Base-by-base conservation (phyloP, 2,113 vertebrate genomes). In the Andinoacara biseriatus region DNA sequence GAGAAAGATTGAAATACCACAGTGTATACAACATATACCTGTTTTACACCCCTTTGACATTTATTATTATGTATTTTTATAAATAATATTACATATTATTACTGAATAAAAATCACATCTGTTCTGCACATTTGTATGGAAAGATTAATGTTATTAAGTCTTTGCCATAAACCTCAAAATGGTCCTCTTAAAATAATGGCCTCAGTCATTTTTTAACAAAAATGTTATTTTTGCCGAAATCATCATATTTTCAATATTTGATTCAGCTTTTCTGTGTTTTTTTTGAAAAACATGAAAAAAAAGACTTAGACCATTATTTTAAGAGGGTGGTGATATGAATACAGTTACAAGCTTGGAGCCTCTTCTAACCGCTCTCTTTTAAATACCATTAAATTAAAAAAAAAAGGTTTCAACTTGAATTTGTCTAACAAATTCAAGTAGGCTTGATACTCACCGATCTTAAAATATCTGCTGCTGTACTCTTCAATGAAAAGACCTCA, bases 391-490 rank as follows among this genome's bases (percentile, higher is more conserved):
- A 69, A 69, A 49, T 0, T 26, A 7, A 2, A 7, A 3, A 35
- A 74, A n/a, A 58, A 35, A 22, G 10, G 13, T 63, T 62, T 74
- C n/a, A 38, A 10, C 56, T 67, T 77, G 15, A 62, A 40, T 35
- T 8, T 76, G 14, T 9, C 54, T 76, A 31, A 62, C 33, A 59
- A 26, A 72, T 14, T 54, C 3, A 54, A 33, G 46, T 14, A 72
- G 67, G 26, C 11, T 57, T 29, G 15, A 0, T 29, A 56, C 40
- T 49, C 40, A 46, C 35, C 22, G 6, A 54, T 84, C 11, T 29
- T 61, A 59, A 62, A 84, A 80, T 75, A 82, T 24, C n/a, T 75
- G 22, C 43, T 2, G 46, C 24, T 65, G 58, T 54, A 65, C 58
- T 63, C 56, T 77, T 49, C 33, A 29, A 63, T 61, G 14, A 60